These are phyloP conservation scores for Drosophila tripunctata DNA, from an alignment of 2,888 invertebrate species.

Conservation along the genomic window DNA sequence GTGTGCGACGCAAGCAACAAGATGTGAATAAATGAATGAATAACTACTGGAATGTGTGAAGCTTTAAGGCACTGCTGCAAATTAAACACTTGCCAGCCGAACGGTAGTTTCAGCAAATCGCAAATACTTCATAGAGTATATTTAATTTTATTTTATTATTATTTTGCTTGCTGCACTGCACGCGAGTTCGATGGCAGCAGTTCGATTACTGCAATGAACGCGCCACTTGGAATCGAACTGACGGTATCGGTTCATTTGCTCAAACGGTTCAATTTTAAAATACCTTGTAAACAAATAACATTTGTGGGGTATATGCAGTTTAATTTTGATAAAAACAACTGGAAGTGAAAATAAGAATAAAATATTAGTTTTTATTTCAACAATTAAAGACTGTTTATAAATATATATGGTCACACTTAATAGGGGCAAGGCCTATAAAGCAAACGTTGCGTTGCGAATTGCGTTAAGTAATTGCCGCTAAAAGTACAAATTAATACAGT, in stretches of 20 bases:
- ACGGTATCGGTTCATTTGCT: constrained; percentile 48
- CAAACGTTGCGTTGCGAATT: background rate
- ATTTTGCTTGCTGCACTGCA: constrained; percentile 12
- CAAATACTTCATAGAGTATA: constrained; percentile 42
- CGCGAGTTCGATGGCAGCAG: constrained; percentile 10
- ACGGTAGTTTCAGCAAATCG: constrained; percentile 19
- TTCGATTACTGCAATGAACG: constrained; percentile 33
- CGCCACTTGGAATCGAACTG: constrained; percentile 20
- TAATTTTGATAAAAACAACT: no score
- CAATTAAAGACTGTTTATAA: no score
- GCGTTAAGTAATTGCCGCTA: background rate
- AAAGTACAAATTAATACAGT: background rate
- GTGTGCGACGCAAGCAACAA: constrained; percentile 24
- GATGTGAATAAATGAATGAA: background rate
- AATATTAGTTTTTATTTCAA: background rate
- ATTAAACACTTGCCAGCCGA: constrained; percentile 46
- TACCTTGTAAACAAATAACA: constrained; percentile 46
- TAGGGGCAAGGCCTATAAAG: no score
- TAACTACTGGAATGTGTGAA: background rate
- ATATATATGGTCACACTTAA: no score
- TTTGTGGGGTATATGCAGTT: constrained; percentile 29
- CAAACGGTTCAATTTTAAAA: constrained; percentile 25
- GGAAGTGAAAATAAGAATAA: background rate
- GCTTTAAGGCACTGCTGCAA: background rate
- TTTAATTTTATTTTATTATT: constrained; percentile 9